Conservation (phyloP, 2,888 invertebrate genomes). For the Rhagophthalmus giganteus region DNA sequence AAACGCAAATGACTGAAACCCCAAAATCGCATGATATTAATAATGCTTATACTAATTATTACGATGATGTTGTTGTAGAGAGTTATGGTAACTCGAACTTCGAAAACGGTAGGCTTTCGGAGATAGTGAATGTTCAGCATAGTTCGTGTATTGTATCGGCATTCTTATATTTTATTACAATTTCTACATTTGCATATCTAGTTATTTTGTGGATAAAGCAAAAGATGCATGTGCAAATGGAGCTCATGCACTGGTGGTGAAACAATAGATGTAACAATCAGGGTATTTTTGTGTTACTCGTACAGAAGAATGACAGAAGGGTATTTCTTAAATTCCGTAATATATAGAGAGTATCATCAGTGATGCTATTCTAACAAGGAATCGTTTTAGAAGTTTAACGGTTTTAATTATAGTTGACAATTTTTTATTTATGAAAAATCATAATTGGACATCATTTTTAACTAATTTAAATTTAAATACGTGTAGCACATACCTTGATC, state of each 20-base stretch:
- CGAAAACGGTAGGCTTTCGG: conserved; percentile 34
- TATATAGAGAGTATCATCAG: too few relatives aligned
- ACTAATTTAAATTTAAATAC: too few relatives aligned
- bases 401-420: too few relatives aligned
- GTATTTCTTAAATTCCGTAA: conserved; percentile 1
- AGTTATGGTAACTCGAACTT: conserved; percentile 44
- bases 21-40: conserved; percentile 18
- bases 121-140: conserved; percentile 38
- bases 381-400: too few relatives aligned
- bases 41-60: conserved; percentile 38
- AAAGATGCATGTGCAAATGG: conserved; percentile 52
- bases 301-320: neutral
- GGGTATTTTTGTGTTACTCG: conserved; percentile 23
- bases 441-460: too few relatives aligned
- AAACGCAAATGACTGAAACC: conserved; percentile 12
- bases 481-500: too few relatives aligned
- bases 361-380: too few relatives aligned
- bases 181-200: conserved; percentile 53
- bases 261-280: conserved; percentile 15
- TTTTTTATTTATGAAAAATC: too few relatives aligned
- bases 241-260: conserved; percentile 55
- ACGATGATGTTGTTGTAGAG: conserved; percentile 50
- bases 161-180: conserved; percentile 54
- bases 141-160: conserved; percentile 54
- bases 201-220: conserved; percentile 54